Conservation (phyloP, 2,888 invertebrate species). For the Anticlea derivata region DNA sequence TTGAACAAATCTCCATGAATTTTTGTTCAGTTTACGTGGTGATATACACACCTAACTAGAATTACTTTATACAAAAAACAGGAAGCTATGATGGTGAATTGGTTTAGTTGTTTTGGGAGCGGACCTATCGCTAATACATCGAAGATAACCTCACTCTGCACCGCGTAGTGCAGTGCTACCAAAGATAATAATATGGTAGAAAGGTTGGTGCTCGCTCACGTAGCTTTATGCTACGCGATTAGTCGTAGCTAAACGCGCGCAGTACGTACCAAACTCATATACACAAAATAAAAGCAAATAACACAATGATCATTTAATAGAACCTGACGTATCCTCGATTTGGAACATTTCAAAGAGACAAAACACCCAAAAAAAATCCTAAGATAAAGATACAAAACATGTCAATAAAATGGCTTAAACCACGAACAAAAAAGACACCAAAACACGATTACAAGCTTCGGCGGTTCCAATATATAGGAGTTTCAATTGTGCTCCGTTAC, state of each 20-base stretch:
- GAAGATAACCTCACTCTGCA: no score
- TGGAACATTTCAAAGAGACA: neutral
- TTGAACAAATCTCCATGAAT: neutral
- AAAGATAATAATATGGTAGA: no score
- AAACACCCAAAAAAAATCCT: neutral
- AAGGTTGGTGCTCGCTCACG: no score
- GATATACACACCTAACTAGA: no score
- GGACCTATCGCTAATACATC: no score
- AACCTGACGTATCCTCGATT: neutral
- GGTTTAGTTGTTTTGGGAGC: no score
- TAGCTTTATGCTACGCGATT: no score
- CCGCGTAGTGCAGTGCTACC: no score
- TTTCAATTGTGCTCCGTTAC: constrained; percentile 33
- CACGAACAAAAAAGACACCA: constrained; percentile 25
- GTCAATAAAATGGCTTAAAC: constrained; percentile 23
- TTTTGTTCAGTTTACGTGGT: no score
- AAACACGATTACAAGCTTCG: constrained; percentile 32
- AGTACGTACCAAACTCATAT: neutral
- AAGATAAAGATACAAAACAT: constrained; percentile 14
- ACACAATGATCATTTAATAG: neutral
- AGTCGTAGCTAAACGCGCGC: no score
- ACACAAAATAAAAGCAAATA: neutral
- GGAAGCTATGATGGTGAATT: no score
- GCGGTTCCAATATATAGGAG: constrained; percentile 27
- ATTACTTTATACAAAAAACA: no score